Percentiles rank a stretch among this genome's conserved stretches.
These are phyloP conservation scores for Petroica traversi DNA, from an alignment of 2,113 vertebrate genomes.

Conservation along the genomic window DNA sequence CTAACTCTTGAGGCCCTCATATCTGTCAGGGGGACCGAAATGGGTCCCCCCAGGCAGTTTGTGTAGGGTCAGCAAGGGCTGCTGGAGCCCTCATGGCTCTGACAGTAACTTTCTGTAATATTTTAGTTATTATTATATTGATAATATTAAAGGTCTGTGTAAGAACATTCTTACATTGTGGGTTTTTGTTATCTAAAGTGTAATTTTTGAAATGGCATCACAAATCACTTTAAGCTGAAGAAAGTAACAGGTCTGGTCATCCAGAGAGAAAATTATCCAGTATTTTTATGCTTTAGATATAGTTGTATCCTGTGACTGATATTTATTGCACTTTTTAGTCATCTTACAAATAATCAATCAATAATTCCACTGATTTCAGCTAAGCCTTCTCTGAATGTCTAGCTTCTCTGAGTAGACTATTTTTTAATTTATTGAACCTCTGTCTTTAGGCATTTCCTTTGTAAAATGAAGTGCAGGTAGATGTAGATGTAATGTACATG, in stretches of 20 bases:
- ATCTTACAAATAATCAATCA: background rate
- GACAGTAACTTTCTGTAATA: background rate
- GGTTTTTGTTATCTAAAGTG: background rate
- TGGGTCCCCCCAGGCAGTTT: rapidly evolving
- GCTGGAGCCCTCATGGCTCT: background rate
- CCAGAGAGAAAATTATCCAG: background rate
- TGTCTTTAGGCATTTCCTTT: background rate
- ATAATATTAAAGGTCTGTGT: background rate
- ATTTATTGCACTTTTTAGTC: background rate
- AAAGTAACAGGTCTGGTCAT: background rate
- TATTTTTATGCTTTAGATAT: background rate
- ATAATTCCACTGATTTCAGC: background rate
- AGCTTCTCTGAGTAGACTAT: background rate
- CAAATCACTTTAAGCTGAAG: background rate
- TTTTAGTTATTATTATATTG: background rate
- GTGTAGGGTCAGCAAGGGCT: background rate
- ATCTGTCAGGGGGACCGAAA: background rate
- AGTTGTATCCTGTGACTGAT: background rate
- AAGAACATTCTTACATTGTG: background rate
- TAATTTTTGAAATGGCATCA: background rate
- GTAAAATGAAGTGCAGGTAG: background rate
- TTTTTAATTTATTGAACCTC: background rate
- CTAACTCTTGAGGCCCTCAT: background rate
- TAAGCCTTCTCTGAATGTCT: background rate
- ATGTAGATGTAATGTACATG: too few relatives aligned